phyloP scores from a whole-genome alignment of 2,888 invertebrate genomes.

The Drosophila mayaguana region DNA sequence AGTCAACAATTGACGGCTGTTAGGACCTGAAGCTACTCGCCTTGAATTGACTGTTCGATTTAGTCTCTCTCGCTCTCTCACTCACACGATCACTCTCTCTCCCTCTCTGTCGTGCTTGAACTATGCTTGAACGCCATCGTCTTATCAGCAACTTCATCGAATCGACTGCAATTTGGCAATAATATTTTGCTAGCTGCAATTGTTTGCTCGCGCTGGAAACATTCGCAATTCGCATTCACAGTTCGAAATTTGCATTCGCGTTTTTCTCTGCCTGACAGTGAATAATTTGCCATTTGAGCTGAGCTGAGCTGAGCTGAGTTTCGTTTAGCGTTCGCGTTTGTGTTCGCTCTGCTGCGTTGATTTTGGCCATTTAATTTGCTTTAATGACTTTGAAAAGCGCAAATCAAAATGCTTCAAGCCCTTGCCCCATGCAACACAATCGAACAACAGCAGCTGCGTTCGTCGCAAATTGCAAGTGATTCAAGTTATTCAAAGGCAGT shows the following conservation, averaged over 20 bases:
- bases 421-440: conserved; percentile 31
- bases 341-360: conserved; percentile 52
- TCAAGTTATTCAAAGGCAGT: conserved; percentile 17
- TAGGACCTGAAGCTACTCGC: conserved; percentile 81
- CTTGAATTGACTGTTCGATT: conserved; percentile 57
- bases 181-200: conserved; percentile 61
- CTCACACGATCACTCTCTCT: background rate
- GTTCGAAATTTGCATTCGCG: conserved; percentile 44
- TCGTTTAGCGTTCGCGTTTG: conserved; percentile 27
- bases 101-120: conserved; percentile 13
- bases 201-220: conserved; percentile 43
- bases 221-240: conserved; percentile 42
- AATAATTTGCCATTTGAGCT: conserved; percentile 76
- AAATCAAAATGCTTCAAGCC: conserved; percentile 60
- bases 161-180: conserved; percentile 65
- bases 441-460: conserved; percentile 22
- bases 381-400: conserved; percentile 75
- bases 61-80: background rate
- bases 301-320: background rate
- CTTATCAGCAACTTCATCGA: conserved; percentile 56
- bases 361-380: conserved; percentile 56
- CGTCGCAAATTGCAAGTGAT: conserved; percentile 16
- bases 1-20: conserved; percentile 76
- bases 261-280: conserved; percentile 74
- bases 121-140: conserved; percentile 13